Conservation (phyloP, 2,888 invertebrate species). For the Tenthredo scrophulariae region DNA sequence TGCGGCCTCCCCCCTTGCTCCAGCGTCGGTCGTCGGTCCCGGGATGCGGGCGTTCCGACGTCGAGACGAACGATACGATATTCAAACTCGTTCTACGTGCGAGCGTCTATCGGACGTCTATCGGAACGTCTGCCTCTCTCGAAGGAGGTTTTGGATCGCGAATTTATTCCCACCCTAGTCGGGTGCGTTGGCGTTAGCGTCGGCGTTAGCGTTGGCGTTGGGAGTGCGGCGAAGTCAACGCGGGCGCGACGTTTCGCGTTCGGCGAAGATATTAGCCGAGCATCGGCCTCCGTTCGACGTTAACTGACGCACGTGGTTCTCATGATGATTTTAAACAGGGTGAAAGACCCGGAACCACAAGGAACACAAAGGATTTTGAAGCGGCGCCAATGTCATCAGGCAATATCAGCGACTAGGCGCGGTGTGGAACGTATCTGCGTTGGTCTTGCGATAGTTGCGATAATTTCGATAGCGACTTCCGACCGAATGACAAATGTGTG, state of each 20-base stretch:
- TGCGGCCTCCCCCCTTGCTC: background rate
- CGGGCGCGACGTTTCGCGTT: background rate
- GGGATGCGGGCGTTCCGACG: constrained; percentile 14
- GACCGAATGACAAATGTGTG: constrained; percentile 22
- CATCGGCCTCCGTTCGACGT: constrained; percentile 63
- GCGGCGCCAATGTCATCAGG: constrained; percentile 30
- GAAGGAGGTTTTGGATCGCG: constrained; percentile 2
- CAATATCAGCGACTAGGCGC: background rate
- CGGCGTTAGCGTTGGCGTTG: constrained; percentile 32
- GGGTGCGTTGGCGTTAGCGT: constrained; percentile 18
- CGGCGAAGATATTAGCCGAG: constrained; percentile 6
- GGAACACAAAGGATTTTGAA: constrained; percentile 22
- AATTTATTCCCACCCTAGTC: constrained; percentile 28
- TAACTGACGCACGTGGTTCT: constrained; percentile 71
- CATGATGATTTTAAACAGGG: constrained; percentile 59
- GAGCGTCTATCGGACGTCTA: constrained; percentile 40
- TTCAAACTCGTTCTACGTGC: constrained; percentile 41
- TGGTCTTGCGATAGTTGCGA: constrained; percentile 32
- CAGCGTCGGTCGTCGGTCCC: constrained; percentile 2
- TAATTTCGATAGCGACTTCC: constrained; percentile 38
- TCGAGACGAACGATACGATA: constrained; percentile 42
- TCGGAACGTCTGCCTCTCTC: background rate
- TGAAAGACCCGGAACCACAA: background rate
- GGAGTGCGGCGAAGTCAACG: background rate
- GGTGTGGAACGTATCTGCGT: constrained; percentile 2